These are phyloP conservation scores for Rhegmatorhina hoffmannsi DNA, from an alignment of 2,113 vertebrate genomes.

Conservation along the genomic window DNA sequence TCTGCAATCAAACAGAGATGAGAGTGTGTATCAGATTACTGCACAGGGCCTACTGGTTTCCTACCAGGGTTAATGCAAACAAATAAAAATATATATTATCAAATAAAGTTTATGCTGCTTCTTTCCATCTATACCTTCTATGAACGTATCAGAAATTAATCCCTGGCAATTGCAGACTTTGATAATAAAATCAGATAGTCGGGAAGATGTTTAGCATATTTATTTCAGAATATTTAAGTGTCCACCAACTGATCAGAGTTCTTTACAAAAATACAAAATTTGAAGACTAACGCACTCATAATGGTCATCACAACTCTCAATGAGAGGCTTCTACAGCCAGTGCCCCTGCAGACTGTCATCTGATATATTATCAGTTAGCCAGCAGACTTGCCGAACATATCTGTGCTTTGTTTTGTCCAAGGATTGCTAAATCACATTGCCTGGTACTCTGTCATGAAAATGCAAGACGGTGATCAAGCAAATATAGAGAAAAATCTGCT, in stretches of 20 bases:
- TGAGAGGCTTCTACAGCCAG: conserved; percentile 9
- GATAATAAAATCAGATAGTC: neutral
- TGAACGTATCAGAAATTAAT: neutral
- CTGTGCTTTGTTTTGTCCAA: neutral
- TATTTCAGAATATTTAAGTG: neutral
- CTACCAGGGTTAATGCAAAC: conserved; percentile 19
- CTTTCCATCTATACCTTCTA: neutral
- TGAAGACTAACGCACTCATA: neutral
- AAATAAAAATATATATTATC: neutral
- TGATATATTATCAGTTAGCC: conserved; percentile 41
- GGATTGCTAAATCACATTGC: conserved; percentile 43
- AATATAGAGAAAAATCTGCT: neutral
- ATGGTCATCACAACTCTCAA: neutral
- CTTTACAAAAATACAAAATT: neutral
- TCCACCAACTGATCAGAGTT: neutral
- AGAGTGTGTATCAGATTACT: neutral
- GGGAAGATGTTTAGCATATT: neutral
- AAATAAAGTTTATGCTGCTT: neutral
- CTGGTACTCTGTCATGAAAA: neutral
- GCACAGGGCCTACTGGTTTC: neutral
- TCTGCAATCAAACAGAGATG: conserved; percentile 11
- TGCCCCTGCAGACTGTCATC: neutral
- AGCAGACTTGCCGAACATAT: conserved; percentile 5
- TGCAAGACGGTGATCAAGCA: neutral
- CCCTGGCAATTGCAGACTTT: neutral